phyloP scores from a whole-genome alignment of 1,140 invertebrate species.

The Hydropsyche tenuis region DNA sequence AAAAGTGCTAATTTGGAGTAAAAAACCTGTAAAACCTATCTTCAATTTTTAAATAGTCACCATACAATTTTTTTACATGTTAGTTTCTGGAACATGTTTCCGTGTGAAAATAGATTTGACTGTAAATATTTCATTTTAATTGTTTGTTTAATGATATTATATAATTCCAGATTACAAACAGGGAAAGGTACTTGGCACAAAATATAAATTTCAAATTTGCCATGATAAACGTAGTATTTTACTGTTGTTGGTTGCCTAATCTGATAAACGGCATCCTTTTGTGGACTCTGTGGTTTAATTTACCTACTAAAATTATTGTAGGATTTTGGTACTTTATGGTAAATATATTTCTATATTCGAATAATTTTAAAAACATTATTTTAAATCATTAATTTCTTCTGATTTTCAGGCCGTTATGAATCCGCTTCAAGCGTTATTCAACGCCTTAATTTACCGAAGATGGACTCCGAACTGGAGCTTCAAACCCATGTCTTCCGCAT shows the following conservation, averaged over 20 bases:
- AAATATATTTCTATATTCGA: too few relatives aligned
- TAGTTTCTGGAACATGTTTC: too few relatives aligned
- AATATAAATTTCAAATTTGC: constrained; percentile 76
- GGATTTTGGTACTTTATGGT: constrained; percentile 81
- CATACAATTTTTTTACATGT: too few relatives aligned
- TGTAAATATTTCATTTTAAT: too few relatives aligned
- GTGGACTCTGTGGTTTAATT: constrained; percentile 77
- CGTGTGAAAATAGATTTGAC: too few relatives aligned
- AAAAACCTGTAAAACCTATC: too few relatives aligned
- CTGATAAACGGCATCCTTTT: constrained; percentile 76
- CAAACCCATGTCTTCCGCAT: background rate
- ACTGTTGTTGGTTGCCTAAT: constrained; percentile 83
- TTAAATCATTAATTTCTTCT: background rate
- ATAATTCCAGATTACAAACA: constrained; percentile 68
- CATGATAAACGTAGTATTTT: constrained; percentile 78
- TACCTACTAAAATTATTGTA: constrained; percentile 73
- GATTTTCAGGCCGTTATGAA: constrained; percentile 74
- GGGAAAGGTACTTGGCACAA: constrained; percentile 74
- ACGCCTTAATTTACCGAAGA: constrained; percentile 77
- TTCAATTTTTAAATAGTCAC: too few relatives aligned
- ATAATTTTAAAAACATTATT: background rate
- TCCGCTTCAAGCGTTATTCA: constrained; percentile 82
- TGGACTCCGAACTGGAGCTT: constrained; percentile 58
- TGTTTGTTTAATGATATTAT: constrained; percentile 24
- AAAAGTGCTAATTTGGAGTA: too few relatives aligned